Evolutionary conservation across 2,797 vertebrate species (phyloP), one percentile per base, ranked within the genome.

Genomic region (Hafferia zeledoni): DNA sequence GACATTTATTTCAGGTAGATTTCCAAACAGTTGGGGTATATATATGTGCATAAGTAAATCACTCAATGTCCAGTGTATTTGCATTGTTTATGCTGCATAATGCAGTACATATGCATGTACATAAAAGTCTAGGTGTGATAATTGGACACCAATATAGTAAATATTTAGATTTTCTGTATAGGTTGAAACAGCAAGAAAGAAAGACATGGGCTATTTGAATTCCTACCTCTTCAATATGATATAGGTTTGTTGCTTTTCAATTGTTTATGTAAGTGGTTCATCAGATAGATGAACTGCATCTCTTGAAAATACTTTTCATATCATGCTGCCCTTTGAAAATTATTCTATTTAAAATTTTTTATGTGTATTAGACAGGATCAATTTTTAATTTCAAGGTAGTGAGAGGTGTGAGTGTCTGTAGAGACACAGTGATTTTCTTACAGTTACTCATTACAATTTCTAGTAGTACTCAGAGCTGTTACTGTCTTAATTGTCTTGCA

Each of bases 221-320:
- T 71, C 71, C 63, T 84, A 63, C 22, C 39, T 23, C 65, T 68
- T 83, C 89, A 79, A 56, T 67, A 76, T 24, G 52, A 68, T 69
- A 67, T 53, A 27, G 57, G n/a, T 56, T 91, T 80, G 69, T 69
- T 81, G 47, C 9, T 72, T 2, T 67, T 67, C 2, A 5, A 5
- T 35, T 68, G 11, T 65, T 68, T 41, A 9, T 50, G 4, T 18
- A 50, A 90, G 44, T 61, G 35, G 19, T 85, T 95, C 60, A 88
- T 47, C 43, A 81, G 59, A 50, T 13, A 88, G 49, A 46, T 88
- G 64, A 94, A 74, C 56, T 47, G 1, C 31, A 72, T 41, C 74
- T 87, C 83, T 76, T 94, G 60, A 96, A 96, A 96, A 95, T 92
- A 77, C 23, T 84, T 91, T 84, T 77, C 79, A 60, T 93, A 91